Conservation (phyloP, 2,113 vertebrate species). For the Hyaena hyaena region DNA sequence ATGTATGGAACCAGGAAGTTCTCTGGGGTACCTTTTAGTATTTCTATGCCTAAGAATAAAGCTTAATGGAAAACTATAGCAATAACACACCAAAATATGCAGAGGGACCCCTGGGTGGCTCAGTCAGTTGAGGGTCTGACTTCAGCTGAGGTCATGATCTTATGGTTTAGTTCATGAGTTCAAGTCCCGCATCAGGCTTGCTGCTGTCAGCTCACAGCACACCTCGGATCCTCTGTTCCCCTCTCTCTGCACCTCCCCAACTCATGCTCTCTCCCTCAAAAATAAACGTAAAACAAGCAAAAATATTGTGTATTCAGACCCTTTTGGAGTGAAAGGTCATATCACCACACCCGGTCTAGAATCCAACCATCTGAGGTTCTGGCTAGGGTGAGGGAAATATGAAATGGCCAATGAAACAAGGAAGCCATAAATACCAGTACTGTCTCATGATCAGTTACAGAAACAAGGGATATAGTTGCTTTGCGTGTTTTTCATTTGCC, state of each 20-base stretch:
- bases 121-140: too few relatives aligned
- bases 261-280: too few relatives aligned
- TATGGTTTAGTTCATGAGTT: too few relatives aligned
- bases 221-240: too few relatives aligned
- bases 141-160: too few relatives aligned
- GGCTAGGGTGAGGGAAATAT: not conserved
- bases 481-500: not conserved
- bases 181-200: too few relatives aligned
- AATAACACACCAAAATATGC: not conserved
- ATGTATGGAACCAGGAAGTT: not conserved
- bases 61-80: not conserved
- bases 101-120: too few relatives aligned
- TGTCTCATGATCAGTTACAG: not conserved
- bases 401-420: not conserved
- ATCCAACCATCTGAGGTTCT: not conserved
- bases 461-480: not conserved
- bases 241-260: too few relatives aligned
- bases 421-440: not conserved
- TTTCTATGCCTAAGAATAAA: not conserved
- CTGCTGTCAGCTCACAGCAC: too few relatives aligned
- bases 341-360: not conserved
- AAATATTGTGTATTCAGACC: not conserved
- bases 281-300: not conserved
- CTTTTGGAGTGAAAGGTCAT: not conserved
- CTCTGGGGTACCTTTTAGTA: not conserved